These are phyloP conservation scores for Arenaria interpres DNA, from an alignment of 2,113 vertebrate species.

Conservation along the genomic window DNA sequence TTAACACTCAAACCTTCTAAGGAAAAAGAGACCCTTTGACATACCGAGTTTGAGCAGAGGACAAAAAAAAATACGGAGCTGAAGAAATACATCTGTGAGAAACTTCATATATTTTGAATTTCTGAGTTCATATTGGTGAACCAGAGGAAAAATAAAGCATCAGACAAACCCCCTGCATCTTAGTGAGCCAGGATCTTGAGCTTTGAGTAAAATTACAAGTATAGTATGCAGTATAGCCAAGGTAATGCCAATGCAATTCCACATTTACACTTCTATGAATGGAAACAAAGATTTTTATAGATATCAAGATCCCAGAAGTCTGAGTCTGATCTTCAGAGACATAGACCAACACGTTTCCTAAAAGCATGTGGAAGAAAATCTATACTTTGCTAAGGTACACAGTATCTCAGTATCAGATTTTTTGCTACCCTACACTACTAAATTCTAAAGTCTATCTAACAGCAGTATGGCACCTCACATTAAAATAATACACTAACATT, in stretches of 20 bases:
- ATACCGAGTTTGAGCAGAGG: not conserved
- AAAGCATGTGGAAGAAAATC: not conserved
- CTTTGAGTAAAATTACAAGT: not conserved
- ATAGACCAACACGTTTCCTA: not conserved
- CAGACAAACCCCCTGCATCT: not conserved
- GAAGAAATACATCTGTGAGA: not conserved
- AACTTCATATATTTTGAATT: not conserved
- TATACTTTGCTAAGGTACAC: not conserved
- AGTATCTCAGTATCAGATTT: not conserved
- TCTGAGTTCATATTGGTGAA: not conserved
- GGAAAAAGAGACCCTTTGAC: not conserved
- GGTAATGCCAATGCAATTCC: not conserved
- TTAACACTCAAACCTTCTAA: not conserved
- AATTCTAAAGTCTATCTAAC: not conserved
- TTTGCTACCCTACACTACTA: not conserved
- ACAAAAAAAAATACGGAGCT: not conserved
- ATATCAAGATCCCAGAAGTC: not conserved
- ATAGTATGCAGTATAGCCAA: not conserved
- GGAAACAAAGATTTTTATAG: not conserved
- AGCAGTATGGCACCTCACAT: not conserved
- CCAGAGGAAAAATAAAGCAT: not conserved
- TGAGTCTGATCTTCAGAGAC: not conserved
- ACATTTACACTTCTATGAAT: not conserved
- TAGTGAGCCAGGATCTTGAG: not conserved
- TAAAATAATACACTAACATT: not conserved